Evolutionary conservation across 2,888 invertebrate species (phyloP), one percentile per base, ranked within the genome.

Genomic region (Drosophila diplacantha): DNA sequence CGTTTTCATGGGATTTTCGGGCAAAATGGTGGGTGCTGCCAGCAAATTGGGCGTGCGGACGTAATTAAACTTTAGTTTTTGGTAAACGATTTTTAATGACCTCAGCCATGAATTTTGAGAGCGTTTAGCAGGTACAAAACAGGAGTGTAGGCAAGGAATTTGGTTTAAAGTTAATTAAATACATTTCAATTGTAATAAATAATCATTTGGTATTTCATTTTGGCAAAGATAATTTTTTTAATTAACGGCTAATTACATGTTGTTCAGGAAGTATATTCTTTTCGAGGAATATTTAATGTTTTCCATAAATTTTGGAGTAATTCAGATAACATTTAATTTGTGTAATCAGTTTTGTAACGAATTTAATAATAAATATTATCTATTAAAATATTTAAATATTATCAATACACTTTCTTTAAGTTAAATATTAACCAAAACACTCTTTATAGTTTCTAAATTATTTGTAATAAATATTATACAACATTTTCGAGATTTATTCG

Each of bases 51-150:
- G 69, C 69, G 67, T 61, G 43, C 54, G 38, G 39, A 52, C 32
- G 59, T 75, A 81, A 76, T 79, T 75, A 71, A 75, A 58, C 62
- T 49, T 55, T 37, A 44, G 57, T 68, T 68, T 73, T 50, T 29
- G 44, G 18, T 47, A 68, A 65, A 66, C 51, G 69, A 60, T 68
- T 68, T 51, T 52, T 51, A 66, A 60, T 60, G 47, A 41, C 63
- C 46, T 35, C 24, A 47, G 38, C 29, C 34, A 39, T 41, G 55
- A 64, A 35, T 55, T 35, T 31, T 41, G 32, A 47, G 16, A 35
- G 29, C 26, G 29, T 20, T 46, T 37, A 29, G 32, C 51, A 61
- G 60, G 43, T 61, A 22, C 14, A 20, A 32, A 39, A 24, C 11
- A 29, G 22, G 18, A 20, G 22, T 34, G 29, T 47, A 41, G 41